Evolutionary conservation across 2,797 vertebrate species (phyloP), one percentile per base, ranked within the genome.

Genomic region (Semaprochilodus insignis): DNA sequence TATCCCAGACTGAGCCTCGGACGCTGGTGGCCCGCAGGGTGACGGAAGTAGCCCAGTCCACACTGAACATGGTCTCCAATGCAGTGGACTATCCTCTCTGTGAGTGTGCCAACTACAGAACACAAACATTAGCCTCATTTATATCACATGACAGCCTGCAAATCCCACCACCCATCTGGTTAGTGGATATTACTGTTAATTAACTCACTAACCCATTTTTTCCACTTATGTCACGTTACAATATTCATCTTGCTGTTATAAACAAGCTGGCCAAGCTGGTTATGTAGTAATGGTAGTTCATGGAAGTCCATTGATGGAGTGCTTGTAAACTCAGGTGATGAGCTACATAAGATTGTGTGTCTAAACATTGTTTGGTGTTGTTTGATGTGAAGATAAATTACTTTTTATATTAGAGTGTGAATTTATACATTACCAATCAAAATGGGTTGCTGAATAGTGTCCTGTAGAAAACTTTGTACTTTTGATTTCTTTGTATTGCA

Each of bases 81-180:
- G 95, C 93, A 3, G 93, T 96, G 76, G 95, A 96, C 84, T 96
- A 96, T 86, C 95, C 96, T 1, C 92, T 96, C 17, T 94, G 96
- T 96, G 89, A 95, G 93, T 93, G 17, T 59, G 66, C 40, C 83
- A 11, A 57, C 48, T 66, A 8, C 40, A 16, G 52, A 59, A 34
- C 5, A 72, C 8, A 72, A 27, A 25, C 70, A 52, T 72, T 51
- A 3, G 6, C 21, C 40, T 69, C 36, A n/a, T 6, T n/a, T 1
- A 4, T 8, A n/a, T 69, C 66, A 69, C 21, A 40, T 40, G 34
- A 17, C 17, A 48, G 36, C 15, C 25, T 16, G 6, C 19, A 15
- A 54, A 21, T 74, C 1, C 25, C 15, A 48, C 11, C 4, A 17
- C 23, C 51, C 36, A 52, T 4, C 27, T 36, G 13, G 21, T 57